These are phyloP conservation scores for Artibeus jamaicensis DNA, from an alignment of 2,797 vertebrate species.

Conservation along the genomic window DNA sequence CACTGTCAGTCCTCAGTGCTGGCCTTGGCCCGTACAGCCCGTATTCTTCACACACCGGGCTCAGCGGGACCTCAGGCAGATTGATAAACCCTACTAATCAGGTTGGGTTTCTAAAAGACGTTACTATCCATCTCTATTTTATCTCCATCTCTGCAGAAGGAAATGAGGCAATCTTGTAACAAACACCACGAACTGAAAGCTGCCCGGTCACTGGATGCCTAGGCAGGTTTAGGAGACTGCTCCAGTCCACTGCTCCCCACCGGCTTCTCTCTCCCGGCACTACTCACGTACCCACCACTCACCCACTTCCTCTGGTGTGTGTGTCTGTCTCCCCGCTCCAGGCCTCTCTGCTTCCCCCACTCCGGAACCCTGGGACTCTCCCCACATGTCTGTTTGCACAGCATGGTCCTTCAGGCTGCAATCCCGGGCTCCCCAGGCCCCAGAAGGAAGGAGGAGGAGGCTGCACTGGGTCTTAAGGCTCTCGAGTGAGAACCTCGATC, in stretches of 20 bases:
- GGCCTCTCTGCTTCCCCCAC: fast-evolving
- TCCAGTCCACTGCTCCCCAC: not conserved
- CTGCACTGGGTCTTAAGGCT: not conserved
- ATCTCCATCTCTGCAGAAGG: not conserved
- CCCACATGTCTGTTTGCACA: not conserved
- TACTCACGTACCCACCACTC: not conserved
- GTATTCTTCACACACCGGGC: no score
- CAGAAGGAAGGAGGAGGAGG: not conserved
- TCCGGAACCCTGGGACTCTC: not conserved
- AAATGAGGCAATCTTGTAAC: not conserved
- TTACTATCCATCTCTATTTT: not conserved
- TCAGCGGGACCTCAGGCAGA: not conserved
- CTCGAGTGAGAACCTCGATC: not conserved
- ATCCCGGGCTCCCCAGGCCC: not conserved
- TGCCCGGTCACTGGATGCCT: not conserved
- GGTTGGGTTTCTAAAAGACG: not conserved
- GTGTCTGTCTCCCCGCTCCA: not conserved
- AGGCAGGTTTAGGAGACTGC: not conserved
- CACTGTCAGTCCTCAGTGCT: not conserved
- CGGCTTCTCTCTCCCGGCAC: no score
- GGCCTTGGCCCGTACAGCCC: not conserved
- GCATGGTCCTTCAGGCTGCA: fast-evolving
- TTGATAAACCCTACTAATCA: not conserved
- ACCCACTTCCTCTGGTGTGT: not conserved
- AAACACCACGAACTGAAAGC: not conserved